A percentile compares a stretch with the other conserved stretches of the same genome.
These are phyloP conservation scores for Gobionotothen gibberifrons DNA, from an alignment of 2,797 vertebrate genomes.

Conservation along the genomic window DNA sequence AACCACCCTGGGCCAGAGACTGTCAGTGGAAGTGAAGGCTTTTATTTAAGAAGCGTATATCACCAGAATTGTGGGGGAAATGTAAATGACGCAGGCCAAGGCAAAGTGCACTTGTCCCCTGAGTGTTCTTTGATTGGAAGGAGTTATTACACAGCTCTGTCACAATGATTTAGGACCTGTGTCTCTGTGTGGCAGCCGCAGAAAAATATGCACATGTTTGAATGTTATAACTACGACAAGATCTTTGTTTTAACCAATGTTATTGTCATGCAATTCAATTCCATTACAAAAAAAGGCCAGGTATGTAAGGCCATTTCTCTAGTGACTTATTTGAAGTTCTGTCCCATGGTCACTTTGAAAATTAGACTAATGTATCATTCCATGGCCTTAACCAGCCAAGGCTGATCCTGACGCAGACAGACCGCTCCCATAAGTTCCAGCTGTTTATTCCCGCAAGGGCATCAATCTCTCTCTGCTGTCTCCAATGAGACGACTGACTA, in stretches of 20 bases:
- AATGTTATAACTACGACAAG: conserved; percentile 10
- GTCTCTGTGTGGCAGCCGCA: conserved; percentile 23
- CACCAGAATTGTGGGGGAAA: conserved; percentile 47
- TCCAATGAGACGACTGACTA: conserved; percentile 63
- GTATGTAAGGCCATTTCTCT: not conserved
- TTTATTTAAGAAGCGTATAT: conserved; percentile 68
- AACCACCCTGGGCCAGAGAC: conserved; percentile 54
- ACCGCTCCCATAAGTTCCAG: conserved; percentile 72
- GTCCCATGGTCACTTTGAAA: conserved; percentile 25
- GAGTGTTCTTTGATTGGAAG: conserved; percentile 53
- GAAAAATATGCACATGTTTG: conserved; percentile 13
- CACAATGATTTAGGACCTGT: conserved; percentile 35
- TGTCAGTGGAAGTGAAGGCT: conserved; percentile 57
- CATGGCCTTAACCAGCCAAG: conserved; percentile 37
- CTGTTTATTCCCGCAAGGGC: conserved; percentile 69
- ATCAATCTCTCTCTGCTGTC: conserved; percentile 67
- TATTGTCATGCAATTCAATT: conserved; percentile 3
- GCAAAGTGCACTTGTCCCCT: conserved; percentile 25
- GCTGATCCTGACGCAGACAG: conserved; percentile 66
- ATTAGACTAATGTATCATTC: conserved; percentile 20
- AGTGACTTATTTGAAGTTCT: not conserved
- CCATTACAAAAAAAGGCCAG: not conserved
- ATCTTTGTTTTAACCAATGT: conserved; percentile 18
- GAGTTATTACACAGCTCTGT: conserved; percentile 38
- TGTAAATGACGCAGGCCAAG: conserved; percentile 37